phyloP scores from a whole-genome alignment of 2,888 invertebrate genomes.

The Crocallis elinguaria region DNA sequence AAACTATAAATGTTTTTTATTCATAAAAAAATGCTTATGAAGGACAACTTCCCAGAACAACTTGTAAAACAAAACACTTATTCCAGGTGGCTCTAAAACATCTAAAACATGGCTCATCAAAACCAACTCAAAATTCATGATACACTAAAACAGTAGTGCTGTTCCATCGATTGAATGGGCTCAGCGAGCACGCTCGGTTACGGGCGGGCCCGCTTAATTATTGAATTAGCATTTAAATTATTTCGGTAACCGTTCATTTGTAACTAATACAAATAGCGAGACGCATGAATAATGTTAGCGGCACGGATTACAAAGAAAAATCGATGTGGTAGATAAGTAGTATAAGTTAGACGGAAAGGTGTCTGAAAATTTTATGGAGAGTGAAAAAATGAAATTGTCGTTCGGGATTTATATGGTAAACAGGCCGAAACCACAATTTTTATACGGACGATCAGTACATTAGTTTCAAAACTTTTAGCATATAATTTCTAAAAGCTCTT shows the following conservation, averaged over 20 bases:
- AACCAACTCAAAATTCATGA: conserved; percentile 26
- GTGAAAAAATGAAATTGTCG: too few relatives aligned
- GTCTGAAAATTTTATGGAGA: too few relatives aligned
- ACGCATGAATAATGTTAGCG: conserved; percentile 78
- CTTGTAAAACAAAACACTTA: conserved; percentile 6
- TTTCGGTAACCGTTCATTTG: conserved; percentile 85
- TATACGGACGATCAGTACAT: too few relatives aligned
- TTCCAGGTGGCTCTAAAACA: conserved; percentile 14
- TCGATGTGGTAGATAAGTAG: conserved; percentile 23
- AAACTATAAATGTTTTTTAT: too few relatives aligned
- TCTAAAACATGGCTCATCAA: conserved; percentile 23
- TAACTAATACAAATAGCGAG: conserved; percentile 84
- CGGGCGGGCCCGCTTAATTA: conserved; percentile 82
- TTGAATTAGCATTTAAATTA: conserved; percentile 86
- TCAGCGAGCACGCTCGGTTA: conserved; percentile 63
- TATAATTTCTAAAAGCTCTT: too few relatives aligned
- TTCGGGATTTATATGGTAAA: too few relatives aligned
- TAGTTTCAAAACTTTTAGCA: too few relatives aligned
- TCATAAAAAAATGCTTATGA: too few relatives aligned
- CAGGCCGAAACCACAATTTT: too few relatives aligned
- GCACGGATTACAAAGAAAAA: conserved; percentile 46
- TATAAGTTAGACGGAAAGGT: too few relatives aligned
- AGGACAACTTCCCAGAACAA: too few relatives aligned
- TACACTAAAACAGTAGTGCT: conserved; percentile 34
- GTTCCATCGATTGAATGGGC: conserved; percentile 61